Conservation (phyloP, 2,888 invertebrate species). For the Charanyca ferruginea region DNA sequence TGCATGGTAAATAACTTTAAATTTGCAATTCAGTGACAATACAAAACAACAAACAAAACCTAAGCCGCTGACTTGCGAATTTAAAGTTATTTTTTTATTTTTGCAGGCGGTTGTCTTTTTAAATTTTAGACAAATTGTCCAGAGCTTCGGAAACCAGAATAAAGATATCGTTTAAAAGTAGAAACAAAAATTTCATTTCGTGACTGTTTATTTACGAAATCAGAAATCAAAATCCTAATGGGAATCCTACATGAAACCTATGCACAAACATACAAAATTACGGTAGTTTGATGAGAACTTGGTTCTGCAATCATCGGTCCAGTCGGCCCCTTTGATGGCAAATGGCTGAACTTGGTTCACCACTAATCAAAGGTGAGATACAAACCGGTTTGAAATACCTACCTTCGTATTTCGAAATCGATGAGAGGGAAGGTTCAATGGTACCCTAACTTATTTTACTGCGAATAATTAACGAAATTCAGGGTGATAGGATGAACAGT, state of each 20-base stretch:
- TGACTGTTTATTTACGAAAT: neutral
- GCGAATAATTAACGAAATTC: neutral
- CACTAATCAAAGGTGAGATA: constrained; percentile 40
- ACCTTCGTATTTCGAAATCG: constrained; percentile 1
- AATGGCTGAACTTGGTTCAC: constrained; percentile 42
- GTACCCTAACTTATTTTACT: neutral
- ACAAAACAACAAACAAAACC: no score
- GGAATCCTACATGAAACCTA: neutral
- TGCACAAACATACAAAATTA: no score
- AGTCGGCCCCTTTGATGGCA: constrained; percentile 26
- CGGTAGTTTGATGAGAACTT: constrained; percentile 9
- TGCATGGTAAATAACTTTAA: no score
- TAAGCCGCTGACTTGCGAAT: no score
- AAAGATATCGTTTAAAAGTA: neutral
- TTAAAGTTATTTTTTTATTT: no score
- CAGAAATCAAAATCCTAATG: no score
- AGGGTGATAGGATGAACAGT: neutral
- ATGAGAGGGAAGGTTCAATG: constrained; percentile 6
- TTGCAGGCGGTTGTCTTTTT: no score
- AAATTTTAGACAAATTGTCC: constrained; percentile 4
- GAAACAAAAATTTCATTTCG: no score
- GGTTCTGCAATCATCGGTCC: constrained; percentile 23
- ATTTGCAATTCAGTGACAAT: no score
- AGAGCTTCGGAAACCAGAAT: neutral
- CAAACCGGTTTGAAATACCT: constrained; percentile 1